A percentile compares a stretch with the other conserved stretches of the same genome.
These are phyloP conservation scores for Malacoraja senta DNA, from an alignment of 2,797 vertebrate genomes.

Conservation along the genomic window DNA sequence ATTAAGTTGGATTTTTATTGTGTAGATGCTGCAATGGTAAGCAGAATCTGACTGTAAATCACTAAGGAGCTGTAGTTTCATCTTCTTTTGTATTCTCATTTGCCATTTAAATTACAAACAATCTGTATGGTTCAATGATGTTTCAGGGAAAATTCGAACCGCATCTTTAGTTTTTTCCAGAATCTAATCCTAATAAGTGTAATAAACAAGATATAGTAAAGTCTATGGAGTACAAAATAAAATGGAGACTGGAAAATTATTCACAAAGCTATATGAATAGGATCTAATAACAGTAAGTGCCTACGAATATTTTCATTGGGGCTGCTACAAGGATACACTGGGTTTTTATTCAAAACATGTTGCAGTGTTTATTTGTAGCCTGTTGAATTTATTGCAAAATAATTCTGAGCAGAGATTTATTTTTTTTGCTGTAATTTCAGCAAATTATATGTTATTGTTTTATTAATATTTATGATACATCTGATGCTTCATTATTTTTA, in stretches of 20 bases:
- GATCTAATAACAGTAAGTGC: constrained; percentile 7
- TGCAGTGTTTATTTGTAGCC: neutral
- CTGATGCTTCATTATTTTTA: neutral
- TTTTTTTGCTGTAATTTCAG: neutral
- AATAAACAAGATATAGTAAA: neutral
- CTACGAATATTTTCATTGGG: neutral
- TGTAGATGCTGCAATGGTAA: constrained; percentile 19
- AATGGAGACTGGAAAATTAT: constrained; percentile 37
- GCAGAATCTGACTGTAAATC: neutral
- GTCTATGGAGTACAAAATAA: neutral
- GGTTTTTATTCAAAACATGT: constrained; percentile 16
- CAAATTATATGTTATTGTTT: neutral
- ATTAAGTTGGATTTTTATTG: neutral
- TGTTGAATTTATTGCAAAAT: constrained; percentile 11
- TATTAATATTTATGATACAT: neutral
- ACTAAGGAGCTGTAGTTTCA: neutral
- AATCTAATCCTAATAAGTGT: neutral
- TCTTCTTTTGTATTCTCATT: neutral
- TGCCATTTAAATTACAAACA: neutral
- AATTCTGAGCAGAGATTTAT: neutral
- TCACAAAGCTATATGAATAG: constrained; percentile 29
- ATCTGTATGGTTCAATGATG: neutral
- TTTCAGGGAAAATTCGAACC: neutral
- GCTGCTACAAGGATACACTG: neutral
- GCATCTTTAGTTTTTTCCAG: neutral